Evolutionary conservation across 2,113 vertebrate genomes (phyloP).

Genomic region (Reinhardtius hippoglossoides): DNA sequence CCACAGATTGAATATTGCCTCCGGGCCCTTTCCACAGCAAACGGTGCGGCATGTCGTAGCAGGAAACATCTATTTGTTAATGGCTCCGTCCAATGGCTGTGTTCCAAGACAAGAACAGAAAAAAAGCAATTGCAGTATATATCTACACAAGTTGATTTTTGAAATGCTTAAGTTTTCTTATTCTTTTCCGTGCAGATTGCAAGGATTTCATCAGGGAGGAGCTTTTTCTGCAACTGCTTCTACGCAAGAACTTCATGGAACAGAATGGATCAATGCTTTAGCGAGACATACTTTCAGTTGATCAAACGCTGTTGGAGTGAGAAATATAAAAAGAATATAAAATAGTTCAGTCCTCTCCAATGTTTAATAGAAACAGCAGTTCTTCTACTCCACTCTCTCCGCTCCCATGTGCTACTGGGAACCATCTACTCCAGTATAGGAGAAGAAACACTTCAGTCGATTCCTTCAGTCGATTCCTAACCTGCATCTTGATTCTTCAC

Average conservation of each 20-base stretch:
- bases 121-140: neutral
- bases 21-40: neutral
- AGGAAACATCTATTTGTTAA: neutral
- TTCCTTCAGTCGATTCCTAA: neutral
- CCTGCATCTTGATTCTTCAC: neutral
- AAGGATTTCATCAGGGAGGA: neutral
- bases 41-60: neutral
- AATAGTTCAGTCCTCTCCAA: too few species aligned
- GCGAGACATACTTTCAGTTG: too few species aligned
- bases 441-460: neutral
- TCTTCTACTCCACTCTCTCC: too few species aligned
- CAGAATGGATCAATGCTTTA: too few species aligned
- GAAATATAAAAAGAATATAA: too few species aligned
- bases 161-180: neutral
- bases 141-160: neutral
- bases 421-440: neutral
- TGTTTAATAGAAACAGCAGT: too few species aligned
- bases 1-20: neutral
- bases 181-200: neutral
- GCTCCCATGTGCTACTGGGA: too few species aligned
- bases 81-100: neutral
- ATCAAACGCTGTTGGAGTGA: too few species aligned
- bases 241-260: too few species aligned
- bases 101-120: neutral
- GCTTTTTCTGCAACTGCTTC: too few species aligned